Percentiles rank a stretch among this genome's conserved stretches.
Conservation (phyloP, 2,113 vertebrate genomes). For the Nothobranchius furzeri region DNA sequence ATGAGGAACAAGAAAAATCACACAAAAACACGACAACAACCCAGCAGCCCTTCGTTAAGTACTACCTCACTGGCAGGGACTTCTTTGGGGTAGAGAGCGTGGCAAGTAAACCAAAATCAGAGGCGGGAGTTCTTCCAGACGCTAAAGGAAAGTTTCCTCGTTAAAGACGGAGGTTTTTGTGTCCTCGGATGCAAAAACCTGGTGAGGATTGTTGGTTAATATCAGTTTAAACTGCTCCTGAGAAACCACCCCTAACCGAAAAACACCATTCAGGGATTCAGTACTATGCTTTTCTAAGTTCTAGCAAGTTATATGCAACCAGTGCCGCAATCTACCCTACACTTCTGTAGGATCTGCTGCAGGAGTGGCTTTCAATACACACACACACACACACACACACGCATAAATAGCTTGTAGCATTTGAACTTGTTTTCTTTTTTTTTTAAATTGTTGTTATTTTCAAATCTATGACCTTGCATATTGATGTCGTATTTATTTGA, state of each 20-base stretch:
- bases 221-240: conserved; percentile 39
- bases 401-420: conserved; percentile 74
- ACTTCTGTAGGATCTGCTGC: conserved; percentile 66
- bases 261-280: conserved; percentile 82
- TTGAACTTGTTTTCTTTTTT: conserved; percentile 36
- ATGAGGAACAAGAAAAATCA: no score
- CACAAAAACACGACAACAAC: conserved; percentile 6
- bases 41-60: conserved; percentile 50
- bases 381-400: conserved; percentile 52
- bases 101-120: conserved; percentile 33
- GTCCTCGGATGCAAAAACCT: conserved; percentile 20
- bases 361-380: conserved; percentile 70
- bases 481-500: conserved; percentile 76
- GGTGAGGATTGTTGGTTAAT: conserved; percentile 3
- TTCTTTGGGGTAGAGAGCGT: conserved; percentile 28
- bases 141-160: conserved; percentile 2
- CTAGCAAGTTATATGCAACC: conserved; percentile 81
- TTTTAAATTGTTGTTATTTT: conserved; percentile 6
- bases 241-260: conserved; percentile 54
- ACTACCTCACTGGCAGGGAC: conserved; percentile 67
- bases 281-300: conserved; percentile 83
- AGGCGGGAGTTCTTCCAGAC: background rate
- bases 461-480: conserved; percentile 64
- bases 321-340: conserved; percentile 71
- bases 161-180: background rate